Percentiles rank a stretch among this genome's conserved stretches.
phyloP scores from a whole-genome alignment of 2,113 vertebrate species.

The Hiodon alosoides region DNA sequence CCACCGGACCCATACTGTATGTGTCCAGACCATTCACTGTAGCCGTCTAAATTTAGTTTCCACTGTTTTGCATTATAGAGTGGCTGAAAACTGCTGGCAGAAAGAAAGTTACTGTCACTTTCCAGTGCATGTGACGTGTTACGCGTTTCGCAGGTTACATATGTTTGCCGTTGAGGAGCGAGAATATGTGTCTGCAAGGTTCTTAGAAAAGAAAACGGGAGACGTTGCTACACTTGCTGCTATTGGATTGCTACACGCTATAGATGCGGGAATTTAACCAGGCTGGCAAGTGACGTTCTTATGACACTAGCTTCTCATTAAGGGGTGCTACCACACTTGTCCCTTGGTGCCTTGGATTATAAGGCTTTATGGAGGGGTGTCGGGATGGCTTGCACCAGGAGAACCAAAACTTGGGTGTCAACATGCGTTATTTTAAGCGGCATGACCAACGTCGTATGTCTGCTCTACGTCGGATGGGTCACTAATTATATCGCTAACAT shows the following conservation, averaged over 20 bases:
- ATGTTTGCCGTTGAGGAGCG: neutral
- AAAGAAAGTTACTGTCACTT: neutral
- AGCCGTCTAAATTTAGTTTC: conserved; percentile 8
- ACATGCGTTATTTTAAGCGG: conserved; percentile 97
- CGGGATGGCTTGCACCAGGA: conserved; percentile 97
- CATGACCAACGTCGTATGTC: conserved; percentile 94
- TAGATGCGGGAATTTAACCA: neutral
- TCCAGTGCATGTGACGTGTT: neutral
- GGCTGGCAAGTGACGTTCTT: conserved; percentile 8
- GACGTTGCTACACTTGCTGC: neutral
- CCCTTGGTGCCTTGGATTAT: conserved; percentile 50
- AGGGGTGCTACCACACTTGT: conserved; percentile 39
- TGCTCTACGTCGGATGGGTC: conserved; percentile 97
- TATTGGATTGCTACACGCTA: neutral
- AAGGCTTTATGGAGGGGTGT: conserved; percentile 82
- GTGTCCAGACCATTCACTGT: neutral
- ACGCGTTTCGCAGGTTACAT: neutral
- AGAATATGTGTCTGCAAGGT: neutral
- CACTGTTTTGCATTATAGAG: neutral
- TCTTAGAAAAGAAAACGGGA: neutral
- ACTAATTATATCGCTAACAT: conserved; percentile 96
- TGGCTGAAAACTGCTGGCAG: neutral
- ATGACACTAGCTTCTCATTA: neutral
- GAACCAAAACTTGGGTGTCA: conserved; percentile 98
- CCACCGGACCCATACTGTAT: neutral